Conservation (phyloP, 2,888 invertebrate species). For the Calliphora vomitoria region DNA sequence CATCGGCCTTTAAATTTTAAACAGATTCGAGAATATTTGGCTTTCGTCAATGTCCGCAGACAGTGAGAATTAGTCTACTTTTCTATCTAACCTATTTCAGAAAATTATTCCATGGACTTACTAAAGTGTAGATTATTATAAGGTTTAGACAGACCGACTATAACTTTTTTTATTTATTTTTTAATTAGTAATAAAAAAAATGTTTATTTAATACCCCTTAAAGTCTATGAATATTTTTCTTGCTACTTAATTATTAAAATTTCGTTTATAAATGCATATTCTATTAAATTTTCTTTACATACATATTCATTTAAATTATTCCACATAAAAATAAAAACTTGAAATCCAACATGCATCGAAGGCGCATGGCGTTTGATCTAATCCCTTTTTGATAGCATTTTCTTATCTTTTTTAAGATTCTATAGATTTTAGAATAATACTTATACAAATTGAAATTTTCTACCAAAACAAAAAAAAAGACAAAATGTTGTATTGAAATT, state of each 20-base stretch:
- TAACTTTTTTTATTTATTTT: not conserved
- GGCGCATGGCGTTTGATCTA: conserved; percentile 67
- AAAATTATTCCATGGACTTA: no score
- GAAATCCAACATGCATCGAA: not conserved
- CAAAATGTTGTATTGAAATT: conserved; percentile 51
- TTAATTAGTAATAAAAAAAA: not conserved
- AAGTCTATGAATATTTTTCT: conserved; percentile 15
- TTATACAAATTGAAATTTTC: conserved; percentile 38
- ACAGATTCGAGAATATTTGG: no score
- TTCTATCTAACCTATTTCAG: no score
- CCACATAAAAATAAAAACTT: conserved; percentile 13
- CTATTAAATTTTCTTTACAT: not conserved
- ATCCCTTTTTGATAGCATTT: conserved; percentile 24
- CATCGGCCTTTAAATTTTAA: no score
- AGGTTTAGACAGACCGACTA: no score
- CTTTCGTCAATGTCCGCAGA: no score
- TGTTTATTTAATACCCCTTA: not conserved
- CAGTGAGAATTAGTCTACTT: no score
- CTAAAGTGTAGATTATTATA: no score
- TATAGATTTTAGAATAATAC: conserved; percentile 46
- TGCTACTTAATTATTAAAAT: conserved; percentile 36
- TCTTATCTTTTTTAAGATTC: conserved; percentile 60
- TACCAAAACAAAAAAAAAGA: conserved; percentile 11
- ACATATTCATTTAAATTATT: conserved; percentile 10
- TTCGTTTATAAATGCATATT: not conserved